Evolutionary conservation across 92 coral and sea anemone species (phyloP), one percentile per base, ranked within the genome.

Genomic region (Siderastrea radians): DNA sequence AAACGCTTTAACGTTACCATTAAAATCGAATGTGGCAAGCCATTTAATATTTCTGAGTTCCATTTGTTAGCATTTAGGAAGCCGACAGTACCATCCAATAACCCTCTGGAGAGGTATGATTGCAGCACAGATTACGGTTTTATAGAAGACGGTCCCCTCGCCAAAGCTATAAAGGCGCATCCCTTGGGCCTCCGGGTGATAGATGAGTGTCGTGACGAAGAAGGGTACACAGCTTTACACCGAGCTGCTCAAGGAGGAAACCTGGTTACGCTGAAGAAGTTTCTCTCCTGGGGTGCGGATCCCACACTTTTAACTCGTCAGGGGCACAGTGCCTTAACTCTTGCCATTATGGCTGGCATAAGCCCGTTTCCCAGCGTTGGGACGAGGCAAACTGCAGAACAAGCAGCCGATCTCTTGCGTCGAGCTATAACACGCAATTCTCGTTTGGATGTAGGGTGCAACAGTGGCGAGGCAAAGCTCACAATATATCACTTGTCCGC

Each of bases 231-330:
- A 4, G 90, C 93, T 2, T 74, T 95, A 44, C 98, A 95, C 78
- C 45, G 94, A 59, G 96, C 96, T 0, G 95, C 93, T 0, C 94
- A 90, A 70, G 98, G 98, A 11, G 96, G 87, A 0, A 95, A 95
- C 75, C 15, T 88, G 7, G 72, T 84, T 13, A 87, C 87, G 15
- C 78, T 95, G 1, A 78, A 77, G 10, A 68, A 64, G 48, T 83
- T 95, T 16, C 75, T 89, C 1, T 68, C 86, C 1, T 69, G 77
- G 86, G 94, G 94, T 13, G 94, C 92, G 0, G 76, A 90, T 68
- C 48, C 80, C 1, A 68, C 75, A 3, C 2, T 66, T 1, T 4
- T 52, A 4, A 87, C 87, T 51, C 82, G 71, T 11, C 68, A 81
- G 10, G 89, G 91, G 2, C 78, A 86, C 4, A 64, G 49, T 58